A percentile compares a stretch with the other conserved stretches of the same genome.
These are phyloP conservation scores for Crypturellus tataupa DNA, from an alignment of 2,797 vertebrate species.

Conservation along the genomic window DNA sequence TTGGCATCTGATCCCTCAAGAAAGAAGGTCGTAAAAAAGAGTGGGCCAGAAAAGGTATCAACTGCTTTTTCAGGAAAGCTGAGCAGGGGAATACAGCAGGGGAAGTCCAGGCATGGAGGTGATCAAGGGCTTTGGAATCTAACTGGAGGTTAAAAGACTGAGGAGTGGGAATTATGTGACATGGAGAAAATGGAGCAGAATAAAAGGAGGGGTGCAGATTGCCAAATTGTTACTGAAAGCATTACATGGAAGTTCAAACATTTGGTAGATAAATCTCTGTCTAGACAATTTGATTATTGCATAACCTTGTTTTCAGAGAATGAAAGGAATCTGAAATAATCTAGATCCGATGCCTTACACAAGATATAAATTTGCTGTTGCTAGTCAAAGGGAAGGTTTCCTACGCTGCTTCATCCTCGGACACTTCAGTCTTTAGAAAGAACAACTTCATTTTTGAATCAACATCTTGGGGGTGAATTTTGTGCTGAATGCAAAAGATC, in stretches of 20 bases:
- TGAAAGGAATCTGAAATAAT: constrained; percentile 27
- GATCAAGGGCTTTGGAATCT: not conserved
- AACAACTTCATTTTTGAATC: not conserved
- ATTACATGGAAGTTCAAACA: constrained; percentile 4
- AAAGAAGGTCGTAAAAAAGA: not conserved
- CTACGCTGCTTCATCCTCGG: not conserved
- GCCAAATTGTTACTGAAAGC: not conserved
- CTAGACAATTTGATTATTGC: constrained; percentile 33
- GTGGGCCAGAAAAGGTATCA: not conserved
- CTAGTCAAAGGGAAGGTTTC: not conserved
- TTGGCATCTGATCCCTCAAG: not conserved
- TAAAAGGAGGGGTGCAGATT: not conserved
- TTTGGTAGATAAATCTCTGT: constrained; percentile 40
- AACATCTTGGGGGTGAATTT: not conserved
- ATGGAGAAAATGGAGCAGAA: not conserved
- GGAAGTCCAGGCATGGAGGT: not conserved
- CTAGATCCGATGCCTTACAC: not conserved
- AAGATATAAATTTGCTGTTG: not conserved
- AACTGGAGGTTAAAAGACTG: not conserved
- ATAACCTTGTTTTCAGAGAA: constrained; percentile 30
- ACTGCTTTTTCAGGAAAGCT: not conserved
- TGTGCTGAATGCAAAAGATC: not conserved
- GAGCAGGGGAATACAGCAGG: not conserved
- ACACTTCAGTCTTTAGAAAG: not conserved
- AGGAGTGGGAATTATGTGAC: not conserved